Conservation (phyloP, 2,113 vertebrate genomes). For the Mus pahari region DNA sequence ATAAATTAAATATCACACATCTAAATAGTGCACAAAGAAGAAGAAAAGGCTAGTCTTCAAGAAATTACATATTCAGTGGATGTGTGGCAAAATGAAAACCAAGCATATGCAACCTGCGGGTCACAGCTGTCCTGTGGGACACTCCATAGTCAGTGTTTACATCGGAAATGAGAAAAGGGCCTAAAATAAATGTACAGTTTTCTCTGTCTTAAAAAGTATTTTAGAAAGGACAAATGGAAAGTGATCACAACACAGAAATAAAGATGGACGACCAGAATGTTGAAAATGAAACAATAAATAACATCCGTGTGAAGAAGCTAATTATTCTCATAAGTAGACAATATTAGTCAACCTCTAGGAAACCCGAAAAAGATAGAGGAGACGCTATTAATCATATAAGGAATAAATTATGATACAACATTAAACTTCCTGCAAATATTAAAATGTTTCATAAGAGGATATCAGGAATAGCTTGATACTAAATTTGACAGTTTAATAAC, state of each 20-base stretch:
- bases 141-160: not conserved
- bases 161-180: not conserved
- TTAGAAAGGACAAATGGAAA: not conserved
- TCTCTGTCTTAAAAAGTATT: not conserved
- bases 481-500: not conserved
- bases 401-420: not conserved
- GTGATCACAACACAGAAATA: not conserved
- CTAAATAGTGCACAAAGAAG: not conserved
- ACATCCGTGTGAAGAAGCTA: not conserved
- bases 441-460: not conserved
- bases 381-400: not conserved
- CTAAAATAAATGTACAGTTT: not conserved
- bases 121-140: not conserved
- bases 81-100: not conserved
- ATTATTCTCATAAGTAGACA: not conserved
- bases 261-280: not conserved
- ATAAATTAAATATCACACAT: not conserved
- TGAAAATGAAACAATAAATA: constrained; percentile 3
- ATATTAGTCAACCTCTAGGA: not conserved
- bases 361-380: not conserved
- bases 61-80: not conserved
- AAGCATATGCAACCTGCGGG: not conserved
- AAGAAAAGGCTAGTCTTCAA: not conserved
- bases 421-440: not conserved
- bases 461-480: not conserved